Evolutionary conservation across 2,113 vertebrate species (phyloP).

Genomic region (Entomyzon cyanotis): DNA sequence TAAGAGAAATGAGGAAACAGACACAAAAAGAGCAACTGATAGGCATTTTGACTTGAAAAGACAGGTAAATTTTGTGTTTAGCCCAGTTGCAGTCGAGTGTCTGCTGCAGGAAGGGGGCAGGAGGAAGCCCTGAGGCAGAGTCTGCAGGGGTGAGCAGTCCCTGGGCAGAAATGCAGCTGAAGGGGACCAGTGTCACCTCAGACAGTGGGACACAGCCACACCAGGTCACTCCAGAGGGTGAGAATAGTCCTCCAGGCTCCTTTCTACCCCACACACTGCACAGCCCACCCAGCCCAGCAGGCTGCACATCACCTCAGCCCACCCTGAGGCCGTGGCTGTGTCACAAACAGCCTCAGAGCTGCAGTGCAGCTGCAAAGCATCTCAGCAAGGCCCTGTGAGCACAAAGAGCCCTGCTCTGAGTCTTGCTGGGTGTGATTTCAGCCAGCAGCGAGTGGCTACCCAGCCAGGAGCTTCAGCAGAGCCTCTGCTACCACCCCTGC

Average conservation of each 20-base stretch:
- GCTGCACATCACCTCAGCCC: rapidly evolving
- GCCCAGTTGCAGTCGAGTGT: rapidly evolving
- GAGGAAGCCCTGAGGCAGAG: neutral
- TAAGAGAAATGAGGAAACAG: neutral
- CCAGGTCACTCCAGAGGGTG: rapidly evolving
- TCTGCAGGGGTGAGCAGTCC: rapidly evolving
- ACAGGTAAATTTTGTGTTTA: neutral
- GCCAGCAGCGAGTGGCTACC: neutral
- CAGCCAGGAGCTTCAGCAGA: neutral
- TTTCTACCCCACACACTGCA: rapidly evolving
- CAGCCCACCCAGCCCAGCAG: neutral
- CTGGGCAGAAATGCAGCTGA: neutral
- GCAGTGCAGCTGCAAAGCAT: neutral
- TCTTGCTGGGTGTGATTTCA: neutral
- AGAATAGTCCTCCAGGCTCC: neutral
- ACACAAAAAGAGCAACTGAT: neutral
- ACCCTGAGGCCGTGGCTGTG: rapidly evolving
- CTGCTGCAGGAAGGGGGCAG: neutral
- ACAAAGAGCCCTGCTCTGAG: neutral
- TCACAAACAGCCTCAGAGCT: neutral
- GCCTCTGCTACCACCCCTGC: neutral
- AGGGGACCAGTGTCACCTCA: neutral
- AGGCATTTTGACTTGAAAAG: neutral
- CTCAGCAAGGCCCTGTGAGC: neutral
- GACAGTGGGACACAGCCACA: neutral